Evolutionary conservation across 2,113 vertebrate genomes (phyloP).

Genomic region (Psettodes erumei): DNA sequence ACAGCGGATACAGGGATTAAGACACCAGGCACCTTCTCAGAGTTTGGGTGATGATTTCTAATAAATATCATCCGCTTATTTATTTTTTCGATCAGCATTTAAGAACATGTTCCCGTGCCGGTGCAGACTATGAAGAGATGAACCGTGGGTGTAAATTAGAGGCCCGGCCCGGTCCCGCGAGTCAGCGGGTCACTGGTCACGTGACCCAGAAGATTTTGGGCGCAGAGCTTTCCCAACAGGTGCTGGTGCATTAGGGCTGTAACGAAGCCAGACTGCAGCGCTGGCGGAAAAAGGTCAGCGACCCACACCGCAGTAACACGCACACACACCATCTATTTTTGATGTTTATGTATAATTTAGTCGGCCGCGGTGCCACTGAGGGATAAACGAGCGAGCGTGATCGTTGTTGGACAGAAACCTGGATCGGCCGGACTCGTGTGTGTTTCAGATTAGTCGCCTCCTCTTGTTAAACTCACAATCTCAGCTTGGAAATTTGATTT

Average conservation of each 20-base stretch:
- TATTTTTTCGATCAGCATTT: too few species aligned
- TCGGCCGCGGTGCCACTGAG: not conserved
- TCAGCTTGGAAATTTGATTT: slow-evolving; percentile 2
- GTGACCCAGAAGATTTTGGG: too few species aligned
- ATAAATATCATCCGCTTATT: not conserved
- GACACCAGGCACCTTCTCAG: not conserved
- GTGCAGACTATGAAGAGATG: not conserved
- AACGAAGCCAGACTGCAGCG: not conserved
- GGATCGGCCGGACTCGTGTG: too few species aligned
- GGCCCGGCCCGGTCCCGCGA: not conserved
- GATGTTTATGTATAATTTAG: slow-evolving; percentile 35
- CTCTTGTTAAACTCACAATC: not conserved
- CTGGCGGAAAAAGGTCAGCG: too few species aligned
- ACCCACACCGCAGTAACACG: not conserved
- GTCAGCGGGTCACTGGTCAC: not conserved
- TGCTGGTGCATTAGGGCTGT: not conserved
- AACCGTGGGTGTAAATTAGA: not conserved
- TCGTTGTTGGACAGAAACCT: not conserved
- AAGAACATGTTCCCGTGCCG: not conserved
- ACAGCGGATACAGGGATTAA: not conserved
- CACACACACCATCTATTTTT: slow-evolving; percentile 1
- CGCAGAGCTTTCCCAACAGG: slow-evolving; percentile 21
- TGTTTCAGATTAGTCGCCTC: not conserved
- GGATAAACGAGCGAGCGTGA: not conserved
- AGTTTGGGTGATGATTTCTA: not conserved